Evolutionary conservation across 1,140 invertebrate genomes (phyloP).

Genomic region (Calliopsis andreniformis): DNA sequence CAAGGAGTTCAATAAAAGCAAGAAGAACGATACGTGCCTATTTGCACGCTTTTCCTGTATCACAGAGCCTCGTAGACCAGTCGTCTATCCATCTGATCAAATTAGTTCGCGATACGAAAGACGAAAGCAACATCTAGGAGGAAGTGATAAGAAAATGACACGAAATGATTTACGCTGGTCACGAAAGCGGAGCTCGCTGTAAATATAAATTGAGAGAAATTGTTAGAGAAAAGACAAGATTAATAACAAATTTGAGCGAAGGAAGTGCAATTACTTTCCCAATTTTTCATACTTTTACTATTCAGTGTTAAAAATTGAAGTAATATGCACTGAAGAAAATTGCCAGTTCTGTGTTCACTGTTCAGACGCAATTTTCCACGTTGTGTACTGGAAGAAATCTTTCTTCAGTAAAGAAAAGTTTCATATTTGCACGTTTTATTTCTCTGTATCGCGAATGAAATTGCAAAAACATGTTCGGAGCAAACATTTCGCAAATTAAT

Average conservation of each 20-base stretch:
- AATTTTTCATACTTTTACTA: no score
- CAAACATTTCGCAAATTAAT: slow-evolving; percentile 9
- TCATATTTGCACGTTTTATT: no score
- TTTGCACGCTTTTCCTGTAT: slow-evolving; percentile 19
- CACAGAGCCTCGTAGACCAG: slow-evolving; percentile 14
- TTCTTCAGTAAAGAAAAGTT: no score
- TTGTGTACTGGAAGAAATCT: no score
- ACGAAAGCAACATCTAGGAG: not conserved
- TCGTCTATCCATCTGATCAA: slow-evolving; percentile 20
- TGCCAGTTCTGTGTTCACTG: no score
- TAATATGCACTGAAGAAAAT: no score
- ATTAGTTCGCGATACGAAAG: slow-evolving; percentile 12
- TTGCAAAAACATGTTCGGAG: not conserved
- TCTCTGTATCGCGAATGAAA: no score
- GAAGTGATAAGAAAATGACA: slow-evolving; percentile 9
- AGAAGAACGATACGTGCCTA: slow-evolving; percentile 22
- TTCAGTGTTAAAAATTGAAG: no score
- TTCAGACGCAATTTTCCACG: no score
- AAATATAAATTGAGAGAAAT: not conserved
- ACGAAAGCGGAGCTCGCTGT: not conserved
- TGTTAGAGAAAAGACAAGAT: no score
- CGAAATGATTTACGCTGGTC: slow-evolving; percentile 3
- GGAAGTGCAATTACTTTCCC: not conserved
- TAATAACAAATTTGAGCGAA: not conserved
- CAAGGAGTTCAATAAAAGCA: slow-evolving; percentile 29